Percentiles rank a stretch among this genome's conserved stretches.
phyloP scores from a whole-genome alignment of 92 coral and sea anemone species.

The Diadumene lineata region DNA sequence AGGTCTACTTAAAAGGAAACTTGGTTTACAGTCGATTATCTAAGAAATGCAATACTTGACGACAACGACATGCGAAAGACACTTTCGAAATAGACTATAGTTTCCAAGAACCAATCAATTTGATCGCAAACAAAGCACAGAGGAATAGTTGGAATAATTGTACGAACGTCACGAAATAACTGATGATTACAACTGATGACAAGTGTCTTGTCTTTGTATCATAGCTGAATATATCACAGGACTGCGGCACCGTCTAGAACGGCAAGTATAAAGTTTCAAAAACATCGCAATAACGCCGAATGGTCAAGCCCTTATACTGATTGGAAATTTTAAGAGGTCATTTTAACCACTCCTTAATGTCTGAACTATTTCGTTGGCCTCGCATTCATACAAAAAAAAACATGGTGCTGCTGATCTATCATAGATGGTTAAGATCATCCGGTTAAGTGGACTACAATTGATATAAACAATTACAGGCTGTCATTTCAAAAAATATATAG shows the following conservation, averaged over 20 bases:
- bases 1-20: constrained; percentile 24
- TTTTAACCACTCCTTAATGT: constrained; percentile 15
- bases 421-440: background rate
- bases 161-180: constrained; percentile 7
- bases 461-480: background rate
- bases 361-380: background rate
- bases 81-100: constrained; percentile 5
- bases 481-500: background rate
- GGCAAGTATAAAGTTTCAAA: constrained; percentile 13
- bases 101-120: background rate
- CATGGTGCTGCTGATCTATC: background rate
- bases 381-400: background rate
- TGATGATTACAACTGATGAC: constrained; percentile 30
- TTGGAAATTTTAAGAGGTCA: constrained; percentile 4
- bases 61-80: background rate
- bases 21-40: constrained; percentile 16
- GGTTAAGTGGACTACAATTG: background rate
- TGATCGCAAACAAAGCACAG: background rate
- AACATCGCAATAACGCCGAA: constrained; percentile 12
- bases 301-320: constrained; percentile 2
- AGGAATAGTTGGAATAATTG: background rate
- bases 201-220: constrained; percentile 8
- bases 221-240: constrained; percentile 14
- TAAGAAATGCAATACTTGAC: constrained; percentile 24
- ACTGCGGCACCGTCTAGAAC: constrained; percentile 9